phyloP scores from a whole-genome alignment of 2,113 vertebrate genomes.

The Rhabdomys dilectus region DNA sequence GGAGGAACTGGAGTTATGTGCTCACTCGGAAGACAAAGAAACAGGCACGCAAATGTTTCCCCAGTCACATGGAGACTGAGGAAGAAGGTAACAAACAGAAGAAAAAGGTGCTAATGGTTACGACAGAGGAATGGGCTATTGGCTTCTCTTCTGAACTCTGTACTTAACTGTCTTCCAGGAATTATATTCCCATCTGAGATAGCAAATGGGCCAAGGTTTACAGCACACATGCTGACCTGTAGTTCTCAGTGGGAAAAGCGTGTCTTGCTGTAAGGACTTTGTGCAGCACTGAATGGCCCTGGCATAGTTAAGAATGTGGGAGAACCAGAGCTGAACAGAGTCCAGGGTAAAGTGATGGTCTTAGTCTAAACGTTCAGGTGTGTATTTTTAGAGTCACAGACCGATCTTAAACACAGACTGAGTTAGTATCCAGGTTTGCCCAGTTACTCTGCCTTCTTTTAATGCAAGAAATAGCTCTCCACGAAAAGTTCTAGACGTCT shows the following conservation, averaged over 20 bases:
- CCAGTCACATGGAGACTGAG: rapidly evolving
- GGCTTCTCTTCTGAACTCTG: neutral
- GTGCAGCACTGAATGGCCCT: neutral
- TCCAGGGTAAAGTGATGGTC: neutral
- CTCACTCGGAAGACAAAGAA: conserved; percentile 10
- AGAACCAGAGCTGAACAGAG: neutral
- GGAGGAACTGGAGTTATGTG: neutral
- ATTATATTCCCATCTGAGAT: neutral
- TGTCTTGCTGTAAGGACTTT: neutral
- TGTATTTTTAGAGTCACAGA: neutral
- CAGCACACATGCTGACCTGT: neutral
- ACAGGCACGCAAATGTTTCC: neutral
- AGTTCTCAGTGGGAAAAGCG: neutral
- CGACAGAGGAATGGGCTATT: neutral
- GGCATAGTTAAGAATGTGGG: neutral
- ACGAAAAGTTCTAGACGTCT: neutral
- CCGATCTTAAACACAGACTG: neutral
- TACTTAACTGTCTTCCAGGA: neutral
- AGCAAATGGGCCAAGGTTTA: neutral
- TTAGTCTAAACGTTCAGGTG: neutral
- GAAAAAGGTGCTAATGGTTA: neutral
- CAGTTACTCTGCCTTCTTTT: neutral
- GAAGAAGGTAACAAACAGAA: neutral
- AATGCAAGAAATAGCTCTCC: neutral
- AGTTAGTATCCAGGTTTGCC: neutral